Conservation (phyloP, 2,797 vertebrate species). For the Chaunax sp. region DNA sequence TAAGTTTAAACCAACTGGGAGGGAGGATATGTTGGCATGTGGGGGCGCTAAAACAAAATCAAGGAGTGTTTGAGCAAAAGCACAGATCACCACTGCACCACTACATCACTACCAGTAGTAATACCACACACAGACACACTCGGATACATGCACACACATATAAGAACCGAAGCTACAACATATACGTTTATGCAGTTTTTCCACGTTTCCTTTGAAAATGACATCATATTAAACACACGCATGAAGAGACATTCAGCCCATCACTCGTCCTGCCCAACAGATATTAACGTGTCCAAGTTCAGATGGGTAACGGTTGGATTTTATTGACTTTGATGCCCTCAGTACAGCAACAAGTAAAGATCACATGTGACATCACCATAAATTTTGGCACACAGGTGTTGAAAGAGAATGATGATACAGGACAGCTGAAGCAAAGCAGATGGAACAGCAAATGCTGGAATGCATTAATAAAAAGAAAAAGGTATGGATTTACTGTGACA, state of each 20-base stretch:
- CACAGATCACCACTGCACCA: slow-evolving; percentile 63
- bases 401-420: slow-evolving; percentile 5
- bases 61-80: slow-evolving; percentile 50
- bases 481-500: slow-evolving; percentile 25
- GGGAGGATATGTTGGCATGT: slow-evolving; percentile 16
- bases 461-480: slow-evolving; percentile 20
- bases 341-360: slow-evolving; percentile 46
- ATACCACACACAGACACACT: slow-evolving; percentile 8
- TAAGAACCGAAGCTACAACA: not conserved
- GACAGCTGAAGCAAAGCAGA: slow-evolving; percentile 13
- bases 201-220: not conserved
- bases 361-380: slow-evolving; percentile 26
- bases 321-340: slow-evolving; percentile 44
- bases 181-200: not conserved
- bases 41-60: slow-evolving; percentile 40
- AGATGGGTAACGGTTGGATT: slow-evolving; percentile 13
- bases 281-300: slow-evolving; percentile 21
- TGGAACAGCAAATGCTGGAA: slow-evolving; percentile 10
- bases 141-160: not conserved
- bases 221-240: not conserved
- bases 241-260: not conserved
- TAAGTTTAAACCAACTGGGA: slow-evolving; percentile 11
- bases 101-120: slow-evolving; percentile 56
- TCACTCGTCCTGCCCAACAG: slow-evolving; percentile 13
- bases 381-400: slow-evolving; percentile 9